Evolutionary conservation across 2,113 vertebrate genomes (phyloP), one percentile per base, ranked within the genome.

Genomic region (Theristicus caerulescens): DNA sequence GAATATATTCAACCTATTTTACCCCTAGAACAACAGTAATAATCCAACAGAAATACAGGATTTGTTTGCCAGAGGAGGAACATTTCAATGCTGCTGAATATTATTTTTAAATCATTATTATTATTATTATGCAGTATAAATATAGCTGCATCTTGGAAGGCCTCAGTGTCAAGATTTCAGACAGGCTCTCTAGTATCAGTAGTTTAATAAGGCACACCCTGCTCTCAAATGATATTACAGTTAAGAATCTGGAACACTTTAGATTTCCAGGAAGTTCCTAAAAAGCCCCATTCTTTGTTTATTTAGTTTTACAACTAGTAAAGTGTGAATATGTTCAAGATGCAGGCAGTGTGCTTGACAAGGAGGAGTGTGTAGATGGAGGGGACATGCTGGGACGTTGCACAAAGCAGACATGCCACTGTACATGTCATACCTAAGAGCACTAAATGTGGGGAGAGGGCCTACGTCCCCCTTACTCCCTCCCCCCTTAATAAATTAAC

Each of bases 331-430:
- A 58, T 10, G 16, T 78, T 83, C 67, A 94, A 88, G 72, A 78
- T 54, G n/a, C 11, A 69, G 44, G 9, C 10, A 62, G 13, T 19
- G 29, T 59, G 11, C 76, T 76, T 88, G 61, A 73, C 49, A 77
- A 65, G 18, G 18, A 61, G 24, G 29, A 51, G 16, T 14, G 16
- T 25, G 10, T 31, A 19, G 51, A 4, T 71, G 42, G n/a, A 38
- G 10, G 18, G 38, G 11, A n/a, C 4, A 16, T 0, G 1, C 47
- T 79, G 52, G 15, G 47, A 59, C 0, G 0, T 44, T 38, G 31
- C 24, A 72, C 49, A 93, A 66, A 72, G 18, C 42, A 66, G 32
- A 7, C 17, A 29, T 58, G 29, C 19, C 17, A n/a, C 46, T 26
- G 3, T 44, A 52, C 6, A 0, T 27, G 20, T 67, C 51, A 20